A percentile compares a stretch with the other conserved stretches of the same genome.
phyloP scores from a whole-genome alignment of 2,797 vertebrate genomes.

The Arctocebus calabarensis region DNA sequence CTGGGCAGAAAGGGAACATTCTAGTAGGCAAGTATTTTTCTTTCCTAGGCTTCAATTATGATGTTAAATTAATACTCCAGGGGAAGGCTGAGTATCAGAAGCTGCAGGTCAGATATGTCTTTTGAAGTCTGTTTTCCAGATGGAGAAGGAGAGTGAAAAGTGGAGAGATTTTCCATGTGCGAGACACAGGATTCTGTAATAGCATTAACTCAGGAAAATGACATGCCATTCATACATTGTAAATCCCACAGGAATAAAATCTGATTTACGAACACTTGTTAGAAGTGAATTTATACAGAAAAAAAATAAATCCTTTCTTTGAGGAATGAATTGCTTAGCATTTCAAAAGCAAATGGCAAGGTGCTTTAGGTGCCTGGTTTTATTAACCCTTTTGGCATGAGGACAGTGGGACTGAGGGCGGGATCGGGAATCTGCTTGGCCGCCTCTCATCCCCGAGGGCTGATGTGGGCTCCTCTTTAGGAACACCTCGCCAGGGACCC shows the following conservation, averaged over 20 bases:
- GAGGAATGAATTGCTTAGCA: constrained; percentile 77
- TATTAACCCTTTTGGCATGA: constrained; percentile 50
- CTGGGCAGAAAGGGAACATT: background rate
- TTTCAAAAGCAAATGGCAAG: constrained; percentile 49
- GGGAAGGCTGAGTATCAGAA: constrained; percentile 74
- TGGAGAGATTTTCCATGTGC: constrained; percentile 69
- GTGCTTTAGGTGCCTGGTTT: background rate
- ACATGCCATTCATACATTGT: constrained; percentile 71
- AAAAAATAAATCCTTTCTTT: constrained; percentile 83
- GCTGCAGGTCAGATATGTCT: constrained; percentile 76
- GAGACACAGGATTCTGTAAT: constrained; percentile 73
- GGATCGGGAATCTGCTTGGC: accelerated
- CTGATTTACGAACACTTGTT: constrained; percentile 85
- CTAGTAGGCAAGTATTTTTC: constrained; percentile 60
- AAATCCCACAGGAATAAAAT: constrained; percentile 81
- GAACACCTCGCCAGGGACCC: background rate
- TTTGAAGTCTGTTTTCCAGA: constrained; percentile 81
- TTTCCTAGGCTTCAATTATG: constrained; percentile 71
- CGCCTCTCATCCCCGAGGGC: background rate
- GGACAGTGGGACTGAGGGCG: background rate
- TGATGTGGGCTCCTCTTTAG: background rate
- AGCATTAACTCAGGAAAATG: constrained; percentile 81
- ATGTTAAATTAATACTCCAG: constrained; percentile 72
- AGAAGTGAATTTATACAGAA: constrained; percentile 85
- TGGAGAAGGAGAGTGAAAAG: constrained; percentile 64